Evolutionary conservation across 2,113 vertebrate genomes (phyloP).

Genomic region (Falcunculus frontatus): DNA sequence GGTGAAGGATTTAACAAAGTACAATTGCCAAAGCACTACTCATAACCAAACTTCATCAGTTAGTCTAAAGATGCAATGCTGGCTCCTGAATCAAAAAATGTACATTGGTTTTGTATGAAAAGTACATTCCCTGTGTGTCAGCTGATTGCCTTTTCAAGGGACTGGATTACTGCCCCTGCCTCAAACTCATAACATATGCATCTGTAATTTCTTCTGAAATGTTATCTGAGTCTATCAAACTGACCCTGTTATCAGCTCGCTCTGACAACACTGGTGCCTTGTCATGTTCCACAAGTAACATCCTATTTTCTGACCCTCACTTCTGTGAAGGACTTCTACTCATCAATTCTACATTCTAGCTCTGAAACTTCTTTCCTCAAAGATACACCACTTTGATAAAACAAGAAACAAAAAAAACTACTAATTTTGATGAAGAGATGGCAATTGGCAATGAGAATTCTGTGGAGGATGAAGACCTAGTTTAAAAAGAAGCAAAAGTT

Average conservation of each 20-base stretch:
- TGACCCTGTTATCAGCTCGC: fast-evolving
- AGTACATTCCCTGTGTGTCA: neutral
- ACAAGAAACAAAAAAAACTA: neutral
- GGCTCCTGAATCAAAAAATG: neutral
- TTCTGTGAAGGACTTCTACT: neutral
- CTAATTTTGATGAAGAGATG: neutral
- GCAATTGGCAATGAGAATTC: neutral
- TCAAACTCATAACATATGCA: neutral
- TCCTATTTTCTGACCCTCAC: neutral
- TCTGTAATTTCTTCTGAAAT: neutral
- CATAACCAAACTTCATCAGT: neutral
- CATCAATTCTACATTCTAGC: neutral
- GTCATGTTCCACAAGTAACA: neutral
- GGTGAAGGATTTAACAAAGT: neutral
- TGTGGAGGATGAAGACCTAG: neutral
- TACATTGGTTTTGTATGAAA: neutral
- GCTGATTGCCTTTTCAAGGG: neutral
- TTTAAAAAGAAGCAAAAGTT: neutral
- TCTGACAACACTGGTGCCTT: neutral
- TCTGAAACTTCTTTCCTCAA: neutral
- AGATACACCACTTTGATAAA: neutral
- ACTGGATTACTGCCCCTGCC: neutral
- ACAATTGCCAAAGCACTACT: neutral
- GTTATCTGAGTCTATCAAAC: neutral
- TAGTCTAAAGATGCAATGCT: neutral